Evolutionary conservation across 2,113 vertebrate species (phyloP), one percentile per base, ranked within the genome.

Genomic region (Odocoileus virginianus): DNA sequence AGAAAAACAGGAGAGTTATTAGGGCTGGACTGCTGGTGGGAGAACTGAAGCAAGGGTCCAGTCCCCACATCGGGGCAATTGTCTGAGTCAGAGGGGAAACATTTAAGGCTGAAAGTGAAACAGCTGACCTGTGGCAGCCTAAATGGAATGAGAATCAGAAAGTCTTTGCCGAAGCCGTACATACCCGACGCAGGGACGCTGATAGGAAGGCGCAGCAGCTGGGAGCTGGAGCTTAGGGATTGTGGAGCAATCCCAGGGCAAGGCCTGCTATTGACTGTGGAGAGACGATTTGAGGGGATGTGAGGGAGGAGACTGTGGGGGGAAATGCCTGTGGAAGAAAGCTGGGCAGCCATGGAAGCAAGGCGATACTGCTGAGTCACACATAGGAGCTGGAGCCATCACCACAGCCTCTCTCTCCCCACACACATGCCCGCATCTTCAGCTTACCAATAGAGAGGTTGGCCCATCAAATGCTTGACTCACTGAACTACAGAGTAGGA

Each of bases 61-160:
- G 1, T 23, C n/a, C n/a, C 19, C n/a, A 74, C 5, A 25, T 3
- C 0, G 0, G 67, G 67, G 67, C 67, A 74, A 25, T 1, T 71
- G 67, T 36, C 19, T 71, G 19, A 71, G n/a, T 25, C 67, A 40
- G 5, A 74, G 10, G 21, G 5, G 5, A 74, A 74, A 25, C 19
- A 40, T 13, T 40, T 74, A 74, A 74, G 67, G 67, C 67, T 74
- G 67, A 74, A 36, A 71, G 9, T 36, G 64, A 71, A 74, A 74
- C 10, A 74, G 67, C 2, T 40, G 67, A 40, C 36, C 67, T 74
- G 10, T 25, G 67, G 67, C 36, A 74, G 36, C 67, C 67, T 74
- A 40, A 23, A 40, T 74, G 36, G 36, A 40, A 40, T 40, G 19
- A 74, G 67, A 25, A 74, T 40, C 67, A 74, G n/a, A 23, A 9